Percentiles rank a stretch among this genome's conserved stretches.
Evolutionary conservation across 2,113 vertebrate species (phyloP).

Genomic region (Siniperca chuatsi): DNA sequence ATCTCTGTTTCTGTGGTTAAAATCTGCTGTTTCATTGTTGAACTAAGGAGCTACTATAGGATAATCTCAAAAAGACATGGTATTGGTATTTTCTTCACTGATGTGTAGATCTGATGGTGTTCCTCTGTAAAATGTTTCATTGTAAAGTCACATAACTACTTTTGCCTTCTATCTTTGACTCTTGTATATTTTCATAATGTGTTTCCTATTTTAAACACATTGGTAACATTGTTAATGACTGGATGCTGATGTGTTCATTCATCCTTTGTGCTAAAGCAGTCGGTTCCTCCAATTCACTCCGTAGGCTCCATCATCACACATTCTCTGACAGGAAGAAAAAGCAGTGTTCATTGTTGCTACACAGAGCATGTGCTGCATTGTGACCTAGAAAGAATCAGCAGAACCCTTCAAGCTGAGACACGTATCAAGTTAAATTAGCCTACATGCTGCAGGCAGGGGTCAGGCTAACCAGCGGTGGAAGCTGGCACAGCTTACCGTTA

Average conservation of each 20-base stretch:
- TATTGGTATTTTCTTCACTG: neutral
- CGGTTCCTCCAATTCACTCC: constrained; percentile 78
- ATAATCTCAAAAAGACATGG: neutral
- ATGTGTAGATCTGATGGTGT: constrained; percentile 5
- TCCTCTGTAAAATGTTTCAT: constrained; percentile 33
- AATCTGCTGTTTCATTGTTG: neutral
- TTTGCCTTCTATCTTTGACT: constrained; percentile 22
- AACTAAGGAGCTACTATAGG: neutral
- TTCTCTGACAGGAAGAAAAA: constrained; percentile 61
- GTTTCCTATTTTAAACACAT: constrained; percentile 68
- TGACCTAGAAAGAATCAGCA: constrained; percentile 78
- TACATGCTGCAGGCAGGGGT: constrained; percentile 58
- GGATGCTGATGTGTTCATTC: constrained; percentile 77
- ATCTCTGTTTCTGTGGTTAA: neutral
- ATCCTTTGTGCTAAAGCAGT: constrained; percentile 76
- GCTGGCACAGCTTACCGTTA: constrained; percentile 45
- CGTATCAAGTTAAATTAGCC: constrained; percentile 78
- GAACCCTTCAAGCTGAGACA: constrained; percentile 65
- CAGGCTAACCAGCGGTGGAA: constrained; percentile 46
- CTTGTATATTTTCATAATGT: constrained; percentile 57
- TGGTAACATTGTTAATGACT: constrained; percentile 71
- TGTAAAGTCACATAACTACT: constrained; percentile 70
- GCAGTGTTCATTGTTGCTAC: constrained; percentile 70
- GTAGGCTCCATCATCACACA: constrained; percentile 65
- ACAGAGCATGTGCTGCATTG: constrained; percentile 72